Evolutionary conservation across 64 coral and sea anemone genomes (phyloP).

Genomic region (Montipora foliosa): DNA sequence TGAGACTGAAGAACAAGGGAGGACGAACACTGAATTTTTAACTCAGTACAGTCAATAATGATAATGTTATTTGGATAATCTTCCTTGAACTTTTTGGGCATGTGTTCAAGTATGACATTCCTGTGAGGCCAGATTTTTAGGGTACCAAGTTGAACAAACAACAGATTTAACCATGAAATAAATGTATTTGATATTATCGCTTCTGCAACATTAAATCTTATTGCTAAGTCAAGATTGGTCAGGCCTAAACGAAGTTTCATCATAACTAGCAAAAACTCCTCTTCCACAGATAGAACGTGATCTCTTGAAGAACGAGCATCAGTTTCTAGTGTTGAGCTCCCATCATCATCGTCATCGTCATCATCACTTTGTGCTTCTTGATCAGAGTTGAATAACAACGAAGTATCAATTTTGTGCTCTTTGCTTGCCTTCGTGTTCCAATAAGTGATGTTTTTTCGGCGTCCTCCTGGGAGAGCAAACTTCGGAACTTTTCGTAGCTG

Average conservation of each 20-base stretch:
- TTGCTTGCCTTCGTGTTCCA: slow-evolving; percentile 74
- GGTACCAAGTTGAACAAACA: slow-evolving; percentile 17
- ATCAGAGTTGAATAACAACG: slow-evolving; percentile 61
- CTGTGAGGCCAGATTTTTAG: slow-evolving; percentile 78
- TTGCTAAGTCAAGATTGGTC: slow-evolving; percentile 71
- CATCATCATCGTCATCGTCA: slow-evolving; percentile 5
- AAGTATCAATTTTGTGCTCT: slow-evolving; percentile 45
- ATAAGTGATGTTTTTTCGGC: slow-evolving; percentile 66
- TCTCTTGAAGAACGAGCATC: slow-evolving; percentile 31
- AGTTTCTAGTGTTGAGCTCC: not conserved
- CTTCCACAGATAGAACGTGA: slow-evolving; percentile 61
- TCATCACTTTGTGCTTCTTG: slow-evolving; percentile 27
- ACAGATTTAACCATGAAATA: slow-evolving; percentile 52
- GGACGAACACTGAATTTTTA: slow-evolving; percentile 50
- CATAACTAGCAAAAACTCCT: slow-evolving; percentile 75
- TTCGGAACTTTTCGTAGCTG: slow-evolving; percentile 54
- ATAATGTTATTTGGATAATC: slow-evolving; percentile 63
- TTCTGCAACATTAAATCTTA: slow-evolving; percentile 61
- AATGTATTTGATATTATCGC: slow-evolving; percentile 53
- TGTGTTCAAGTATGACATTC: slow-evolving; percentile 43
- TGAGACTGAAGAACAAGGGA: slow-evolving; percentile 53
- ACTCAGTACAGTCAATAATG: slow-evolving; percentile 51
- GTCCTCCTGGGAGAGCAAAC: slow-evolving; percentile 50
- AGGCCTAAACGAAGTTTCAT: slow-evolving; percentile 81
- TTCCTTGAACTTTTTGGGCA: slow-evolving; percentile 59